Evolutionary conservation across 2,797 vertebrate species (phyloP).

Genomic region (Sciurus carolinensis): DNA sequence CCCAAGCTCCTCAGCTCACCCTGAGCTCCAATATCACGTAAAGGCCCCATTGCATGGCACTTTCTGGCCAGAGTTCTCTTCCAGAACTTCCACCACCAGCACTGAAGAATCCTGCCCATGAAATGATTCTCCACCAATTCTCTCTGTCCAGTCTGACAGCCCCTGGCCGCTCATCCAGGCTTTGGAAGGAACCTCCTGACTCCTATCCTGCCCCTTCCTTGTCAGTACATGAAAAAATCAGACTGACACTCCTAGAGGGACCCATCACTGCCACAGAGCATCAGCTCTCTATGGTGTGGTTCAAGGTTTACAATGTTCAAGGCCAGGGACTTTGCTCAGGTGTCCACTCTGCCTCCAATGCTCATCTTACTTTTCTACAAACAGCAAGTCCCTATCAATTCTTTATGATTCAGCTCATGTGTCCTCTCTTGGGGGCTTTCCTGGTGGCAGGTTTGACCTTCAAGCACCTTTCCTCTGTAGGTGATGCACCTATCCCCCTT

Average conservation of each 20-base stretch:
- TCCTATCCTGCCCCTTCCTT: no score
- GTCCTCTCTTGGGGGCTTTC: not conserved
- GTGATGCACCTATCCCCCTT: not conserved
- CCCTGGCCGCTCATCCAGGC: not conserved
- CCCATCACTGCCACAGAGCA: not conserved
- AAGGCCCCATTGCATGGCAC: no score
- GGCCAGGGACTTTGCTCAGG: not conserved
- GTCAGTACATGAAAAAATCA: not conserved
- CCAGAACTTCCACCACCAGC: not conserved
- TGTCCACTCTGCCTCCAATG: not conserved
- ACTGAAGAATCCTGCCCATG: not conserved
- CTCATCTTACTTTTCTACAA: not conserved
- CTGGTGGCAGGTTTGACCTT: not conserved
- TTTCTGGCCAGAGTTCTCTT: not conserved
- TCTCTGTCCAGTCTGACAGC: no score
- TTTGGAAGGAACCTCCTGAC: not conserved
- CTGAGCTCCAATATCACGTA: not conserved
- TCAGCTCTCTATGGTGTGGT: accelerated
- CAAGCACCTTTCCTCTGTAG: not conserved
- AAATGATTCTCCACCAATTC: not conserved
- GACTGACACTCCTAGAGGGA: not conserved
- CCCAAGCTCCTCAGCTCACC: not conserved
- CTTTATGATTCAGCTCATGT: not conserved
- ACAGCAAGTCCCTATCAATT: not conserved
- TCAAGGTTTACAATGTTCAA: not conserved